phyloP scores from a whole-genome alignment of 1,140 invertebrate genomes.

The Papilio aristodemus region DNA sequence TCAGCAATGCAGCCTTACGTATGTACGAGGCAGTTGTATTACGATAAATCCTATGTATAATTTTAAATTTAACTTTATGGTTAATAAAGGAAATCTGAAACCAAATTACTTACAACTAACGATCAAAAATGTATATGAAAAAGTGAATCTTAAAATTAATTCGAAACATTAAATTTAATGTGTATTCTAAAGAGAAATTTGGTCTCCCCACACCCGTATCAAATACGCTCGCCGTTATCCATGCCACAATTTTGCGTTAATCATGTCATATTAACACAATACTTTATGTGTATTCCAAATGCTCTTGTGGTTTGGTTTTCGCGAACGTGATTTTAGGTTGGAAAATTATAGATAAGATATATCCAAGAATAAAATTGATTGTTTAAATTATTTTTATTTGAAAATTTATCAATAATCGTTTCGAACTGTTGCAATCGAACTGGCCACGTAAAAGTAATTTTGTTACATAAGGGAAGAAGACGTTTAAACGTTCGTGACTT shows the following conservation, averaged over 20 bases:
- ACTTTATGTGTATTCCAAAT: conserved; percentile 57
- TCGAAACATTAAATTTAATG: conserved; percentile 14
- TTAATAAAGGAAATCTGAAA: too few species aligned
- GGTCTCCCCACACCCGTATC: conserved; percentile 42
- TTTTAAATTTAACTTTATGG: too few species aligned
- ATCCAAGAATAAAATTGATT: too few species aligned
- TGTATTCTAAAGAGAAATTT: conserved; percentile 43
- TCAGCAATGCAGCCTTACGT: too few species aligned
- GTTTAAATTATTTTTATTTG: too few species aligned
- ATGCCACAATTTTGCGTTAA: conserved; percentile 51
- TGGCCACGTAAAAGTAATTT: too few species aligned
- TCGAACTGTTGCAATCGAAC: too few species aligned
- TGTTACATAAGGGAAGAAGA: too few species aligned
- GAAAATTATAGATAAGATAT: conserved; percentile 36
- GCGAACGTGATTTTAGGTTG: conserved; percentile 33
- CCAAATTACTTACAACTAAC: neutral
- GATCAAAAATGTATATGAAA: neutral
- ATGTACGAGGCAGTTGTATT: too few species aligned
- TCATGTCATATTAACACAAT: conserved; percentile 54
- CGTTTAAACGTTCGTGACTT: too few species aligned
- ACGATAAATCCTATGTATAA: too few species aligned
- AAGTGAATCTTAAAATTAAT: neutral
- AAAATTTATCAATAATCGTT: too few species aligned
- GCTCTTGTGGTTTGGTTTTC: conserved; percentile 38
- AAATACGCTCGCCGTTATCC: conserved; percentile 45